Evolutionary conservation across 2,113 vertebrate genomes (phyloP).

Genomic region (Glaucomys volans): DNA sequence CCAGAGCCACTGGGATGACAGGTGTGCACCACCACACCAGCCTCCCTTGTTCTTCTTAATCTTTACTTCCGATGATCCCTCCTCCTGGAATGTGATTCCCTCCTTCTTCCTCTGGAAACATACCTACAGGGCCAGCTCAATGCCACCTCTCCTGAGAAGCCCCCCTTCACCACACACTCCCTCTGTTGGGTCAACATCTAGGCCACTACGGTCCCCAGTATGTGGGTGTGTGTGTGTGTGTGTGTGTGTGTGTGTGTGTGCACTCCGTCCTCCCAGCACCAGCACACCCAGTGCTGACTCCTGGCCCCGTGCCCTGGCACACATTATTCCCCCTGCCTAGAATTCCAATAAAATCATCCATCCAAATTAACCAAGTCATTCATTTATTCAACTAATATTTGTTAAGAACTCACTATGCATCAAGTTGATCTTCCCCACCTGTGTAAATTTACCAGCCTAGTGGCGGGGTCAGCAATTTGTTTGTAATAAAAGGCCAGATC

Average conservation of each 20-base stretch:
- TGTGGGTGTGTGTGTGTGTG: background rate
- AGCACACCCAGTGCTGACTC: background rate
- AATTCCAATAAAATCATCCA: conserved; percentile 16
- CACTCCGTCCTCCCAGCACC: background rate
- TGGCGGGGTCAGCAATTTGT: background rate
- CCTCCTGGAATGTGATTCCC: background rate
- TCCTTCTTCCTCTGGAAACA: background rate
- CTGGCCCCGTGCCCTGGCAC: background rate
- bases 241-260: fast-evolving
- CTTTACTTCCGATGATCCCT: background rate
- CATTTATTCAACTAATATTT: background rate
- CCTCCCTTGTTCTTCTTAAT: background rate
- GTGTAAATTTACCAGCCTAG: background rate
- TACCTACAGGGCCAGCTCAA: background rate
- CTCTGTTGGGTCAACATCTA: background rate
- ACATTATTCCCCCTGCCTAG: background rate
- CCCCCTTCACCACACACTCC: background rate
- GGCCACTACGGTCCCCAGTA: background rate
- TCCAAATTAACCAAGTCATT: background rate
- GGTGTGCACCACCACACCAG: too few relatives aligned
- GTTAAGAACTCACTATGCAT: background rate
- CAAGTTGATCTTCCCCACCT: background rate
- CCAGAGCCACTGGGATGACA: too few relatives aligned
- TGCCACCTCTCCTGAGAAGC: background rate
- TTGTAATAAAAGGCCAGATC: background rate